Conservation (phyloP, 2,797 vertebrate genomes). For the Silurus lanzhouensis region DNA sequence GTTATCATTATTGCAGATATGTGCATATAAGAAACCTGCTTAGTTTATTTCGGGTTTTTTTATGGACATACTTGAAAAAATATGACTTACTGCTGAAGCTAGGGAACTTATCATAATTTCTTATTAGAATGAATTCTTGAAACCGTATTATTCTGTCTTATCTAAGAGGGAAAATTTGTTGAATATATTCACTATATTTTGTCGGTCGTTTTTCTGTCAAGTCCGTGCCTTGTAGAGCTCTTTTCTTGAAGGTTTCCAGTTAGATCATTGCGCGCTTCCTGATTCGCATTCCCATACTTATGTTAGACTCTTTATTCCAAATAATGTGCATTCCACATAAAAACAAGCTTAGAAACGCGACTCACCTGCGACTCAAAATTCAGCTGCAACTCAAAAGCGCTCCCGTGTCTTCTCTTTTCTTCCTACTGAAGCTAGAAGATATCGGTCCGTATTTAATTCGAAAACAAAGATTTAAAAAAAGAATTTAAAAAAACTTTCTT, state of each 20-base stretch:
- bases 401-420: slow-evolving; percentile 29
- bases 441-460: slow-evolving; percentile 42
- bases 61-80: neutral
- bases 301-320: neutral
- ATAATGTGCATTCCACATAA: neutral
- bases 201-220: too few relatives aligned
- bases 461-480: slow-evolving; percentile 16
- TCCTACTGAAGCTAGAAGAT: slow-evolving; percentile 33
- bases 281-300: neutral
- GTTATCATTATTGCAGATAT: neutral
- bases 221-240: neutral
- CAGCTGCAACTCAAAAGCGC: slow-evolving; percentile 49
- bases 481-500: slow-evolving; percentile 30
- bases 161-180: neutral
- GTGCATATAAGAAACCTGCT: neutral
- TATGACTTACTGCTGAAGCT: neutral
- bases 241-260: neutral
- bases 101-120: neutral
- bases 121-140: neutral
- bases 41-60: neutral
- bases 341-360: slow-evolving; percentile 8
- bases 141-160: neutral
- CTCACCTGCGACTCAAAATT: slow-evolving; percentile 57
- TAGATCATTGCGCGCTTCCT: neutral
- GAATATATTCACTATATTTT: neutral